Conservation (phyloP, 2,888 invertebrate genomes). For the Bellardia pandia region DNA sequence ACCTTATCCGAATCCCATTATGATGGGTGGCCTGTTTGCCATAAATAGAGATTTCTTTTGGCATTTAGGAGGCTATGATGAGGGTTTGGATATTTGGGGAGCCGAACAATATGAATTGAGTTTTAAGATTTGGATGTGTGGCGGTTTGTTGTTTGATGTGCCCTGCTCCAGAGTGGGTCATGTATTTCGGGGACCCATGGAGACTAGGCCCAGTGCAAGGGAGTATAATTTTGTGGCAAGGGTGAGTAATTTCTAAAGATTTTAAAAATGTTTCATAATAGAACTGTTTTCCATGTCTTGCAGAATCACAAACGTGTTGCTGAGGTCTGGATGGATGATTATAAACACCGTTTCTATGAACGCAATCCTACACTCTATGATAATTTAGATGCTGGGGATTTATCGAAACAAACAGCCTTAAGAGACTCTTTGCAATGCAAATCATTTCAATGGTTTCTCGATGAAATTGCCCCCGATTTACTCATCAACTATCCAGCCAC, state of each 20-base stretch:
- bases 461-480: conserved; percentile 95
- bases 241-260: conserved; percentile 73
- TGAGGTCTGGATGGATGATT: conserved; percentile 99
- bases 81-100: conserved; percentile 97
- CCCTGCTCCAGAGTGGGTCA: conserved; percentile 97
- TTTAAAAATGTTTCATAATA: background rate
- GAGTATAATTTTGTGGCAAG: conserved; percentile 92
- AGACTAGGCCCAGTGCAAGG: conserved; percentile 93
- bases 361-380: conserved; percentile 90
- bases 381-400: conserved; percentile 91
- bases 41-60: conserved; percentile 96
- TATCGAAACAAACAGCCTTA: conserved; percentile 91
- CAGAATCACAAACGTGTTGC: conserved; percentile 96
- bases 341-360: conserved; percentile 92
- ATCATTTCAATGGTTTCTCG: conserved; percentile 97
- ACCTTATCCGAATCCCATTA: conserved; percentile 91
- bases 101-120: conserved; percentile 99
- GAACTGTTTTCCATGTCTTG: background rate
- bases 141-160: conserved; percentile 95
- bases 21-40: conserved; percentile 98
- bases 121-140: conserved; percentile 98
- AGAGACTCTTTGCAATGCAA: conserved; percentile 92
- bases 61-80: conserved; percentile 97
- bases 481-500: conserved; percentile 94
- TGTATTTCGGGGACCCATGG: conserved; percentile 95